These are phyloP conservation scores for Cyaniris semiargus DNA, from an alignment of 2,888 invertebrate genomes.

Conservation along the genomic window DNA sequence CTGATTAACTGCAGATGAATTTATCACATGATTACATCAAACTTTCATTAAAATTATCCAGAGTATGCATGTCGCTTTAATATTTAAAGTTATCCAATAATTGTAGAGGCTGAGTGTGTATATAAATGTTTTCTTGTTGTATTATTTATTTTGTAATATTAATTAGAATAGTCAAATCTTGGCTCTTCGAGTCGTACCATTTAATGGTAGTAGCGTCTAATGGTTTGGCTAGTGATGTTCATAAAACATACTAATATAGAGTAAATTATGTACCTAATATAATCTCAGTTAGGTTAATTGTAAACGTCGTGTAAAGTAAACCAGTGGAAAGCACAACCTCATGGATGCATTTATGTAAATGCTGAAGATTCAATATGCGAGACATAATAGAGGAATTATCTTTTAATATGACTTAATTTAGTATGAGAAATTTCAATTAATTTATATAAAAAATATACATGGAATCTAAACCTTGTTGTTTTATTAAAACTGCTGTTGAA, in stretches of 20 bases:
- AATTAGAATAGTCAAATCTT: slow-evolving; percentile 50
- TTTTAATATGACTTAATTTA: slow-evolving; percentile 66
- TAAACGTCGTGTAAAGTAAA: slow-evolving; percentile 42
- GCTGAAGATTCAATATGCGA: slow-evolving; percentile 68
- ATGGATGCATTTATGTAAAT: slow-evolving; percentile 42
- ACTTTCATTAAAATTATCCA: slow-evolving; percentile 13
- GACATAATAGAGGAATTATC: slow-evolving; percentile 70
- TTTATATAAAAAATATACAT: slow-evolving; percentile 77
- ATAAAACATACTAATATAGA: slow-evolving; percentile 52
- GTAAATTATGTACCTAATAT: slow-evolving; percentile 67
- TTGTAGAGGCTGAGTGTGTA: slow-evolving; percentile 70
- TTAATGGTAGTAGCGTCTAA: slow-evolving; percentile 56
- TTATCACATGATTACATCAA: neutral
- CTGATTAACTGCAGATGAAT: neutral
- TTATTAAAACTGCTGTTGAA: slow-evolving; percentile 38
- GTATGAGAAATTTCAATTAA: slow-evolving; percentile 72
- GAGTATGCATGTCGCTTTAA: slow-evolving; percentile 17
- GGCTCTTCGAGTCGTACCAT: slow-evolving; percentile 53
- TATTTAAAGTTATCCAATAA: slow-evolving; percentile 44
- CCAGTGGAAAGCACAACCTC: slow-evolving; percentile 24
- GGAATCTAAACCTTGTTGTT: slow-evolving; percentile 64
- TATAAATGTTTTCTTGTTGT: slow-evolving; percentile 61
- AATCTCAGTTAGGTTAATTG: slow-evolving; percentile 69
- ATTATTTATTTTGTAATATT: slow-evolving; percentile 63
- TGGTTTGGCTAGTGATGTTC: slow-evolving; percentile 60